Evolutionary conservation across 37 sponge, comb jelly and placozoan species (phyloP).

Genomic region (Crambe crambe): DNA sequence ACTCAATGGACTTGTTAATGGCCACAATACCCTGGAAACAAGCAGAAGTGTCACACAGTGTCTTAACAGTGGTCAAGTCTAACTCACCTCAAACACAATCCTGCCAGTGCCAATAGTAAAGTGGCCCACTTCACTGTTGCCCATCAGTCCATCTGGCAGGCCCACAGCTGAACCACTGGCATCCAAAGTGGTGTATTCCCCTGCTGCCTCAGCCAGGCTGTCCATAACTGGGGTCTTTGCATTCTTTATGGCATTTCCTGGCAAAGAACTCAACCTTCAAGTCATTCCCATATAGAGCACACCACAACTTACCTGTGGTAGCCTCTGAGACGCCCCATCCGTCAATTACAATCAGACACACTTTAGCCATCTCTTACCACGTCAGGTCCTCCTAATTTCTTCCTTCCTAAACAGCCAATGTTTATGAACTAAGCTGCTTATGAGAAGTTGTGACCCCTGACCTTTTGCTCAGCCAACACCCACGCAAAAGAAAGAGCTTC

Average conservation of each 20-base stretch:
- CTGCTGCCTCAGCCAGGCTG: slow-evolving; percentile 56
- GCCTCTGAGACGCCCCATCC: slow-evolving; percentile 94
- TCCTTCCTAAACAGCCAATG: too few relatives aligned
- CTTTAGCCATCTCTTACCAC: slow-evolving; percentile 31
- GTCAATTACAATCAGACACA: slow-evolving; percentile 95
- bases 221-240: slow-evolving; percentile 98
- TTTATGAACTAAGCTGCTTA: too few relatives aligned
- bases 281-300: not conserved
- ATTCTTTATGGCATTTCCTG: slow-evolving; percentile 94
- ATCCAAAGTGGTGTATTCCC: slow-evolving; percentile 71
- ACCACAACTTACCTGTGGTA: slow-evolving; percentile 56
- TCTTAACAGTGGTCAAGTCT: not conserved
- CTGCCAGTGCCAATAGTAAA: slow-evolving; percentile 94
- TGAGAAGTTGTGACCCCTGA: too few relatives aligned
- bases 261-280: too few relatives aligned
- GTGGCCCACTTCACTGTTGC: slow-evolving; percentile 99
- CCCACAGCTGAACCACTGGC: slow-evolving; percentile 93
- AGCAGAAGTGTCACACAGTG: not conserved
- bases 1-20: slow-evolving; percentile 76
- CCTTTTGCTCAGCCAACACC: too few relatives aligned
- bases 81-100: slow-evolving; percentile 79
- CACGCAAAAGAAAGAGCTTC: too few relatives aligned
- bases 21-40: slow-evolving; percentile 80
- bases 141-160: slow-evolving; percentile 94
- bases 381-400: not conserved